Evolutionary conservation across 2,888 invertebrate genomes (phyloP), one percentile per base, ranked within the genome.

Genomic region (Tillus elongatus): DNA sequence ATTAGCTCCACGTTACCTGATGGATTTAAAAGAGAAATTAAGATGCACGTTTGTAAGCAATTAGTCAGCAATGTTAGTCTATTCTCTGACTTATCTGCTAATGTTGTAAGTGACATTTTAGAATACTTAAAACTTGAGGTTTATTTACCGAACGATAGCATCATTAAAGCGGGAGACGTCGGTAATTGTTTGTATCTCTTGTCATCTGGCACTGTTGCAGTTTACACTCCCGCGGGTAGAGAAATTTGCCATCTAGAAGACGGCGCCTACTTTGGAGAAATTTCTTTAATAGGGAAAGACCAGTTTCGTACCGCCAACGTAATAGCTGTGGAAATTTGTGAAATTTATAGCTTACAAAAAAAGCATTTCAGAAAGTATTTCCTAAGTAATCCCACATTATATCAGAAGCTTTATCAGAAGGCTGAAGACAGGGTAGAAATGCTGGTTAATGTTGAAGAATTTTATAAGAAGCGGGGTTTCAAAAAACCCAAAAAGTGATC

Each of bases 171-270:
- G 0, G 74, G 74, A 0, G 69, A 71, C 8, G 55, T 63, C 10
- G 78, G 77, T 0, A 72, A 75, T 41, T 73, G 73, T 55, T 77
- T 79, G 77, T 79, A 72, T 56, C 79, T 79, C 49, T 64, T 79
- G 15, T 69, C 70, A 1, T 67, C 64, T 27, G 79, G 80, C 8
- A 75, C 75, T 0, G 77, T 79, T 1, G 72, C 74, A 4, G 68
- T 77, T 3, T 68, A 70, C 35, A 74, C 77, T 1, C 61, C 70
- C 9, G 73, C 72, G 9, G 78, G 78, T 13, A 70, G 70, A 47
- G 79, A 78, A 66, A 42, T 53, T 13, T 52, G 52, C 16, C 56
- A 56, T 40, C 33, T 56, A 13, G 70, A 73, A 41, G 78, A 78
- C 47, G 78, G 78, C 3, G 72, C 71, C 0, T 69, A 75, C 52